phyloP scores from a whole-genome alignment of 2,113 vertebrate genomes.

The Gracilinanus agilis region DNA sequence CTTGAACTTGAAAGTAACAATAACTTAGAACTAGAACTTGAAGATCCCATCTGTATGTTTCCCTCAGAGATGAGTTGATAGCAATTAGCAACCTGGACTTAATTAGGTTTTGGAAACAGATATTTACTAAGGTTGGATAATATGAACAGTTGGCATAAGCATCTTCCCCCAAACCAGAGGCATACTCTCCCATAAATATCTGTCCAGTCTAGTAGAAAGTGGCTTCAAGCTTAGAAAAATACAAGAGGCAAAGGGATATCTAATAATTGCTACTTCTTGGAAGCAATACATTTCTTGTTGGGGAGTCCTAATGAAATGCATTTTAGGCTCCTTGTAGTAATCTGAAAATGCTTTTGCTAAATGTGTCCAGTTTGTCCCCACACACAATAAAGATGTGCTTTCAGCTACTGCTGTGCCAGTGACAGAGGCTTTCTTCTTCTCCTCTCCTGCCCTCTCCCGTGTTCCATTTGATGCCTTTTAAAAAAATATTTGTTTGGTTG shows the following conservation, averaged over 20 bases:
- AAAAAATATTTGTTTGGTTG: background rate
- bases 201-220: background rate
- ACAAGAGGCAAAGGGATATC: background rate
- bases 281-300: background rate
- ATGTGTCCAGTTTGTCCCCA: background rate
- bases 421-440: background rate
- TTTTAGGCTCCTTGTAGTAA: background rate
- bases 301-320: background rate
- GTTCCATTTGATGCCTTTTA: background rate
- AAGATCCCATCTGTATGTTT: background rate
- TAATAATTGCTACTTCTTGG: background rate
- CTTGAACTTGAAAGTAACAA: too few species aligned
- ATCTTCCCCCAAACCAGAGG: background rate
- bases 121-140: background rate
- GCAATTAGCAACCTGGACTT: background rate
- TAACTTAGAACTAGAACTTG: too few species aligned
- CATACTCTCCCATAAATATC: background rate
- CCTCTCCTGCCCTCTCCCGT: background rate
- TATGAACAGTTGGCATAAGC: background rate
- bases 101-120: background rate
- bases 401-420: background rate
- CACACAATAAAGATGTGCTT: background rate
- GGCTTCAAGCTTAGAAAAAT: background rate
- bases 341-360: background rate
- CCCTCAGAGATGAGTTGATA: background rate